Evolutionary conservation across 2,888 invertebrate genomes (phyloP), one percentile per base, ranked within the genome.

Genomic region (Cephus rjabovi): DNA sequence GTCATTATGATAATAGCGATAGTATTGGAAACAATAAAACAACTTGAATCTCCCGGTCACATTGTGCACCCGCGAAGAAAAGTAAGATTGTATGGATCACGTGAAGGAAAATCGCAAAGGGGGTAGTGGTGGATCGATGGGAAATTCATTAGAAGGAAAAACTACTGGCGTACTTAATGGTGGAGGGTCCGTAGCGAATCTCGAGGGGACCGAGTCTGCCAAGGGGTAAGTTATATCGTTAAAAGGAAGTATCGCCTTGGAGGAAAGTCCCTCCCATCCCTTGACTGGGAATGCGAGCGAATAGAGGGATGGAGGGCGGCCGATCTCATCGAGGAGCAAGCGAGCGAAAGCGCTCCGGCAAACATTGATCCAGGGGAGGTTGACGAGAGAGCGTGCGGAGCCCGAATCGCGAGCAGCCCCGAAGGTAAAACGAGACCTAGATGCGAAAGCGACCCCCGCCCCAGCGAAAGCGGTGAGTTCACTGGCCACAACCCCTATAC

Each of bases 281-380:
- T 40, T 23, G 40, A 40, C 40, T 23, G 40, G 23, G 40, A 40
- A 40, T 23, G 40, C 40, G 23, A 40, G 4, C 40, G 40, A 15
- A 40, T 23, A 40, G 40, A 40, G 40, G 40, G 23, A 9, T 40
- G 40, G 40, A 40, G 40, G 71, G 33, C 11, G 71, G 71, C 71
- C 71, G 71, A 71, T 71, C 15, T 71, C 71, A 71, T 71, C 71
- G 71, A 71, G 31, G 71, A 71, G 31, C 71, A 33, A 71, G 31
- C 71, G 71, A 71, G 31, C 71, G 71, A 71, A 71, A 30, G 71
- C 71, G 71, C 75, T 77, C 77, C 40, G n/a, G 78, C 78, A 77
- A 79, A 77, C 75, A 76, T 76, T 74, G 77, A 76, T 78, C 69
- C 76, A 74, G 76, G 76, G 71, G 73, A 70, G 30, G 77, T 37